Evolutionary conservation across 2,888 invertebrate genomes (phyloP).

Genomic region (Boloria euphrosyne): DNA sequence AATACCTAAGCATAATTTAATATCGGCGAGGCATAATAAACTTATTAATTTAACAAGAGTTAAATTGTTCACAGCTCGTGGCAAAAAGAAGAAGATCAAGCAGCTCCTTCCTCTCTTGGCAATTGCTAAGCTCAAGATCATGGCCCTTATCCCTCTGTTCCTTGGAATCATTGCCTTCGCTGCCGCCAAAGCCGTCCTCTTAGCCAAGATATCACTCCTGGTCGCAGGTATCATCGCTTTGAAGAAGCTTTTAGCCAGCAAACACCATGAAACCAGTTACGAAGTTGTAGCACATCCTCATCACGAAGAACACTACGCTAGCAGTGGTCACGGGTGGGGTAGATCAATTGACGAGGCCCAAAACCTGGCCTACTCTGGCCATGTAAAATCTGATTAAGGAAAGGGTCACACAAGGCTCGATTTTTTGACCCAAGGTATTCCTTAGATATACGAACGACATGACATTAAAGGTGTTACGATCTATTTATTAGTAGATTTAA

Average conservation of each 20-base stretch:
- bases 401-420: constrained; percentile 47
- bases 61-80: constrained; percentile 83
- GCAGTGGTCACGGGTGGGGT: constrained; percentile 86
- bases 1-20: too few species aligned
- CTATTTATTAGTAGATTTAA: constrained; percentile 69
- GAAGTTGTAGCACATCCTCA: constrained; percentile 88
- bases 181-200: constrained; percentile 92
- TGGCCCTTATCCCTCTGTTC: constrained; percentile 88
- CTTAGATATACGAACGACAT: constrained; percentile 47
- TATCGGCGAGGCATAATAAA: too few species aligned
- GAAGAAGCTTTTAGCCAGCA: constrained; percentile 87
- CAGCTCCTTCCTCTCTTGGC: constrained; percentile 88
- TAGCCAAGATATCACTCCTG: constrained; percentile 91
- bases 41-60: not conserved
- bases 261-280: constrained; percentile 86
- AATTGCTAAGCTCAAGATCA: constrained; percentile 89
- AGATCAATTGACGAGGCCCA: constrained; percentile 77
- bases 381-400: constrained; percentile 69
- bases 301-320: constrained; percentile 80
- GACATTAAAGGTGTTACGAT: constrained; percentile 45
- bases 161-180: constrained; percentile 88
- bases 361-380: constrained; percentile 83
- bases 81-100: constrained; percentile 91
- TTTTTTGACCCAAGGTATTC: constrained; percentile 49
- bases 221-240: constrained; percentile 87